A percentile compares a stretch with the other conserved stretches of the same genome.
Conservation (phyloP, 2,113 vertebrate species). For the Cichladusa arquata region DNA sequence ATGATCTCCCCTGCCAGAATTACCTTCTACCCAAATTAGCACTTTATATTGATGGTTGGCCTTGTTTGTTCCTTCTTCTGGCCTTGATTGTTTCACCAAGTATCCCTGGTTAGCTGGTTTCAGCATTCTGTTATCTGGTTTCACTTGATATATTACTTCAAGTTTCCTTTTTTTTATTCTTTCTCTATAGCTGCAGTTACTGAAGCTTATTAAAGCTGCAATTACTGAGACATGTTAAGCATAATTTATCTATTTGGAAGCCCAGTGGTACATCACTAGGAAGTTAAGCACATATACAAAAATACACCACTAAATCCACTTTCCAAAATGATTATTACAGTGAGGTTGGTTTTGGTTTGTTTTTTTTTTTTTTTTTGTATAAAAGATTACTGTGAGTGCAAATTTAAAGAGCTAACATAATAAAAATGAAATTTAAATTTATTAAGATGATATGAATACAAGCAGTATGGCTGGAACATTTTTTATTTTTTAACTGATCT, state of each 20-base stretch:
- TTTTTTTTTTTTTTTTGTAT: not conserved
- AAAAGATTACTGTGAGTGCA: not conserved
- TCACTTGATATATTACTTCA: not conserved
- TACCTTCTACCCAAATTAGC: not conserved
- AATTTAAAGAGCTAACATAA: not conserved
- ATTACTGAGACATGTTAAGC: not conserved
- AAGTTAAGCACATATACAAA: not conserved
- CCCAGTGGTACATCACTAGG: not conserved
- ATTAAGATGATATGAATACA: not conserved
- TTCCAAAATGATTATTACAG: not conserved
- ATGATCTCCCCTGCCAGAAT: not conserved
- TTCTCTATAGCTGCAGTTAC: not conserved
- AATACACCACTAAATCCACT: not conserved
- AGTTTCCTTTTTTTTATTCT: not conserved
- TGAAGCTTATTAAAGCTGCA: not conserved
- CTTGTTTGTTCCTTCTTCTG: not conserved
- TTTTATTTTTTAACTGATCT: not conserved
- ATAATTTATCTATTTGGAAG: not conserved
- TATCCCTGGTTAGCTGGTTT: not conserved
- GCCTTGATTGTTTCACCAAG: not conserved
- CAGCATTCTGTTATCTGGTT: not conserved
- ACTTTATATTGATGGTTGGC: not conserved
- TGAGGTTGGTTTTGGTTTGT: not conserved
- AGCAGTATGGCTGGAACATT: not conserved
- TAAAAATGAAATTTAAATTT: not conserved